A percentile compares a stretch with the other conserved stretches of the same genome.
These are phyloP conservation scores for Elephantulus edwardii DNA, from an alignment of 2,113 vertebrate genomes.

Conservation along the genomic window DNA sequence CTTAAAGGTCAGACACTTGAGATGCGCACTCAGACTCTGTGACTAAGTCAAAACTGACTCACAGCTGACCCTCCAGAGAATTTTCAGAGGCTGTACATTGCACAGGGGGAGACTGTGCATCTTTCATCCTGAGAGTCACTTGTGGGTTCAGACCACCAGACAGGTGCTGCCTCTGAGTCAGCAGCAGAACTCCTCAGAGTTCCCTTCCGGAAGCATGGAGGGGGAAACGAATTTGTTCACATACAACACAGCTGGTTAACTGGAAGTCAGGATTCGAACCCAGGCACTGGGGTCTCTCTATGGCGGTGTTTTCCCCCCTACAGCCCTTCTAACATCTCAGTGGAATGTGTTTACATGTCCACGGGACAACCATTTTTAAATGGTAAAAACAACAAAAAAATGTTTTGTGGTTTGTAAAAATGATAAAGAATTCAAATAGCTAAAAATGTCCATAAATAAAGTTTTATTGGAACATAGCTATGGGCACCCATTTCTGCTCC, in stretches of 20 bases:
- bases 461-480: background rate
- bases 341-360: background rate
- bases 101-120: too few species aligned
- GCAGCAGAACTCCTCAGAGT: too few species aligned
- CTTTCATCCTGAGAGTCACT: too few species aligned
- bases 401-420: background rate
- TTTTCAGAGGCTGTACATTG: too few species aligned
- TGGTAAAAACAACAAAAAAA: background rate
- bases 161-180: too few species aligned
- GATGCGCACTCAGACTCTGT: too few species aligned
- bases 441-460: background rate
- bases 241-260: background rate
- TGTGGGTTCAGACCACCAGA: too few species aligned
- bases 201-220: too few species aligned
- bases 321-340: background rate
- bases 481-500: background rate
- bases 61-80: too few species aligned
- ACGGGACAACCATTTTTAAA: background rate
- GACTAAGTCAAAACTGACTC: too few species aligned
- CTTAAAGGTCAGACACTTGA: background rate
- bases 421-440: background rate
- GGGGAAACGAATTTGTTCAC: background rate
- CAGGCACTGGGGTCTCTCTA: background rate
- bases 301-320: too few species aligned
- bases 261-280: background rate